These are phyloP conservation scores for Gallinago stenura DNA, from an alignment of 2,797 vertebrate genomes.

Conservation along the genomic window DNA sequence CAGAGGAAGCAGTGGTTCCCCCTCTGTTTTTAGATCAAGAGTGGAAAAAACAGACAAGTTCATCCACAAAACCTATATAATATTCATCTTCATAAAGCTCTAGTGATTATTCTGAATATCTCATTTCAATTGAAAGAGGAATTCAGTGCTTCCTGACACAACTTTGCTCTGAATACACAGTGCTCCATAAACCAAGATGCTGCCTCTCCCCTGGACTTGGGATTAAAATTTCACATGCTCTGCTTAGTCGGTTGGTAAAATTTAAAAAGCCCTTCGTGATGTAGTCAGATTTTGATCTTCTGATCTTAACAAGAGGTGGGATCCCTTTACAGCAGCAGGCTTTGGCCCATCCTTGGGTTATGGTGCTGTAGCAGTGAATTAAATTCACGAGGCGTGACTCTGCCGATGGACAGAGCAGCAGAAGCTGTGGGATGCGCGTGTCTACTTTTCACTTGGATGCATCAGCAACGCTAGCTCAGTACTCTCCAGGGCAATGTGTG, in stretches of 20 bases:
- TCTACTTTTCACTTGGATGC: neutral
- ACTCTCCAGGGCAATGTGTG: neutral
- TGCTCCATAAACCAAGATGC: neutral
- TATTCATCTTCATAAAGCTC: neutral
- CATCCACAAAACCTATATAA: neutral
- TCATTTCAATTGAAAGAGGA: neutral
- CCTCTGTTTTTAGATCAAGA: neutral
- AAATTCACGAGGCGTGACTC: neutral
- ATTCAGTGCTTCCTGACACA: neutral
- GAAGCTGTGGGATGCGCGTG: accelerated
- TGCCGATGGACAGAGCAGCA: neutral
- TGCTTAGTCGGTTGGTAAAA: neutral
- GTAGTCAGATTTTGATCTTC: neutral
- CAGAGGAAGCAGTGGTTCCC: neutral
- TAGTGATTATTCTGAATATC: neutral
- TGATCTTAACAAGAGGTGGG: neutral
- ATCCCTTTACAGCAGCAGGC: neutral
- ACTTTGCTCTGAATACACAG: neutral
- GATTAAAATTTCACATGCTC: neutral
- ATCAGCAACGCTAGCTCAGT: neutral
- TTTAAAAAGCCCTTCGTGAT: neutral
- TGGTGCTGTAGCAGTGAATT: neutral
- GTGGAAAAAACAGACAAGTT: neutral
- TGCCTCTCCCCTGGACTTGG: neutral
- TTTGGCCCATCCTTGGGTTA: neutral